Percentiles rank a stretch among this genome's conserved stretches.
Evolutionary conservation across 2,797 vertebrate species (phyloP).

Genomic region (Bufotes viridis): DNA sequence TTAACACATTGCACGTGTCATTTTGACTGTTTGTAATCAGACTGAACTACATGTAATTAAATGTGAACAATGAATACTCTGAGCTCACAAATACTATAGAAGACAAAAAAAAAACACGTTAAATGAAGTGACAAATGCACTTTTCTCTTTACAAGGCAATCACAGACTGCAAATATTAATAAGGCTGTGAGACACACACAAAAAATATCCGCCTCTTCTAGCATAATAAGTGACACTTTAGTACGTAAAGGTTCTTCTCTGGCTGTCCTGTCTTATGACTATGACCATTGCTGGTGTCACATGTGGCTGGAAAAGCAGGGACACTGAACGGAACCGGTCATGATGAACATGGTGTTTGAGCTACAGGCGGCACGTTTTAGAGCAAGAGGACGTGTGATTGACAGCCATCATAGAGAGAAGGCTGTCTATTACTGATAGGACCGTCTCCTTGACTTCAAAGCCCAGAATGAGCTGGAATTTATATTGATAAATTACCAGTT

Average conservation of each 20-base stretch:
- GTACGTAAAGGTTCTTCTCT: neutral
- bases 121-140: slow-evolving; percentile 84
- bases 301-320: neutral
- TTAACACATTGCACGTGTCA: slow-evolving; percentile 91
- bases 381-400: no score
- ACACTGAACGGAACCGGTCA: no score
- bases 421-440: no score
- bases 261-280: neutral
- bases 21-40: slow-evolving; percentile 79
- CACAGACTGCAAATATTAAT: slow-evolving; percentile 93
- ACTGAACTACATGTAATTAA: slow-evolving; percentile 70
- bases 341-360: no score
- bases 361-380: no score
- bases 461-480: no score
- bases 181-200: slow-evolving; percentile 71
- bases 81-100: slow-evolving; percentile 71
- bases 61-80: slow-evolving; percentile 63
- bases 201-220: neutral
- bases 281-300: neutral
- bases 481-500: no score
- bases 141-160: slow-evolving; percentile 90
- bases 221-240: neutral
- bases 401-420: no score
- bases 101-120: slow-evolving; percentile 76
- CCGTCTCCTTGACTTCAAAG: no score